Evolutionary conservation across 2,113 vertebrate genomes (phyloP), one percentile per base, ranked within the genome.

Genomic region (Monopterus albus): DNA sequence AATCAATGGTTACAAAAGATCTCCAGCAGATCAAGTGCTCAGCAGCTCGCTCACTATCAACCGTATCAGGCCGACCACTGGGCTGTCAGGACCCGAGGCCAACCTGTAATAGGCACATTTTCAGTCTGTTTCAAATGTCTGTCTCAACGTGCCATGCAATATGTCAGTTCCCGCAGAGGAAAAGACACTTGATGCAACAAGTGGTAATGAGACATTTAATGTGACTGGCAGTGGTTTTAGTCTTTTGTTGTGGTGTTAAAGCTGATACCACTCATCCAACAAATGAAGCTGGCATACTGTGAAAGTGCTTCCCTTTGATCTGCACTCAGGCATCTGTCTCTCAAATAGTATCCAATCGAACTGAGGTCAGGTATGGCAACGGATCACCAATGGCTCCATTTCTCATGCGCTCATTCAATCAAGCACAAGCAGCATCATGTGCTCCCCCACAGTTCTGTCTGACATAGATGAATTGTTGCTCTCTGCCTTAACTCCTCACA

Each of bases 401-500:
- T 72, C 40, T 75, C 63, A 59, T 53, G 66, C 65, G 66, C 45
- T 75, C 42, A 31, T 25, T 21, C n/a, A 51, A 60, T 85, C 67
- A 60, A 49, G 14, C 60, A 42, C 33, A 38, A 45, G 42, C 11
- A 18, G 57, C 28, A 45, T 42, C 60, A 72, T 31, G 40, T 64
- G 65, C 71, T n/a, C 75, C 65, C 71, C 72, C 35, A 51, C 67
- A 71, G 78, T 31, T 75, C 76, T 79, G 53, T 42, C 50, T 84
- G 84, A 86, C 68, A 76, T 38, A 82, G 81, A 88, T 82, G 31
- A 70, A 85, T 89, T 43, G 46, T 57, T 67, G 61, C 46, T 26
- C 61, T 72, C 33, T 17, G 31, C 29, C 38, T 65, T 69, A 15
- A 60, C 47, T 61, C 55, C 36, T 78, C 25, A 21, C 26, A 43